Percentiles rank a stretch among this genome's conserved stretches.
Conservation (phyloP, 2,797 vertebrate genomes). For the Anabas testudineus region DNA sequence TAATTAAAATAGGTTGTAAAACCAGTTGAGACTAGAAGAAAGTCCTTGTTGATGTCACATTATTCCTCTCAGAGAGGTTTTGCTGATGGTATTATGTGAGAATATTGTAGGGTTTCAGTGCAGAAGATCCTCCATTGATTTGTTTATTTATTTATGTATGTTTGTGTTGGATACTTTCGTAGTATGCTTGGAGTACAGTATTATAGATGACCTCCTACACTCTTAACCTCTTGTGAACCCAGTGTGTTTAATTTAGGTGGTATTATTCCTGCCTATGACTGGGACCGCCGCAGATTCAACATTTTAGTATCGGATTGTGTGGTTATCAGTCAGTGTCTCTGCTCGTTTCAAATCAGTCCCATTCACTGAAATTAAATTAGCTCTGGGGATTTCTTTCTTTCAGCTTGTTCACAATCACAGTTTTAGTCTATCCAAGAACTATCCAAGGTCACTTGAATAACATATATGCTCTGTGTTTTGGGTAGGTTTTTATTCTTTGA, state of each 20-base stretch:
- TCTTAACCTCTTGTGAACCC: not conserved
- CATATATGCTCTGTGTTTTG: slow-evolving; percentile 13
- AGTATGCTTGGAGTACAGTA: not conserved
- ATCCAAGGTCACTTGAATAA: slow-evolving; percentile 47
- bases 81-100: no score
- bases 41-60: not conserved
- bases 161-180: no score
- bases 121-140: no score
- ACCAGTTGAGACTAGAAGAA: not conserved
- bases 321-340: not conserved
- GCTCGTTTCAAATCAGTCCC: slow-evolving; percentile 12
- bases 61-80: not conserved
- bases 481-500: slow-evolving; percentile 7
- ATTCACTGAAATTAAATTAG: slow-evolving; percentile 15
- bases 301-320: not conserved
- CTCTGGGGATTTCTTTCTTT: not conserved
- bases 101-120: no score
- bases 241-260: not conserved
- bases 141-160: no score
- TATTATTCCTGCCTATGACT: not conserved
- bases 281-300: not conserved
- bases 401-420: not conserved
- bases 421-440: slow-evolving; percentile 9
- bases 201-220: not conserved
- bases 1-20: not conserved